These are phyloP conservation scores for Cyrtorhinus lividipennis DNA, from an alignment of 1,140 invertebrate species.

Conservation along the genomic window DNA sequence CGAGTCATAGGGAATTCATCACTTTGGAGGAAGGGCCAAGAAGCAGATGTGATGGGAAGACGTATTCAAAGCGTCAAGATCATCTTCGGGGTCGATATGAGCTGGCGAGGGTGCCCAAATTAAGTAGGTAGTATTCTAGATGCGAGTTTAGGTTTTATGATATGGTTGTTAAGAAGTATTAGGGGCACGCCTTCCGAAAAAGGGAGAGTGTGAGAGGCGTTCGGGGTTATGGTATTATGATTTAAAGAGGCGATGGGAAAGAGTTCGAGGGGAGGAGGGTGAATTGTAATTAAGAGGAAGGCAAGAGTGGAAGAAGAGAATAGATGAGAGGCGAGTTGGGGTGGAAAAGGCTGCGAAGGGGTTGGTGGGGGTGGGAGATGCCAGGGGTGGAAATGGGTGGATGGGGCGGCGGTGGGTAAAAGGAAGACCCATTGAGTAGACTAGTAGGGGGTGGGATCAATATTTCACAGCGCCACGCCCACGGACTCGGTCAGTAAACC, in stretches of 20 bases:
- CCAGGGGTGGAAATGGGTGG: too few species aligned
- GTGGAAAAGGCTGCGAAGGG: too few species aligned
- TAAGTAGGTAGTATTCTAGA: too few species aligned
- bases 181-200: background rate
- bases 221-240: background rate
- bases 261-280: background rate
- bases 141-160: too few species aligned
- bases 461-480: constrained; percentile 15
- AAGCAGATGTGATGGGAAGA: too few species aligned
- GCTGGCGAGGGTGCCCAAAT: too few species aligned
- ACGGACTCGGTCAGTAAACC: constrained; percentile 7
- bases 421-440: constrained; percentile 9
- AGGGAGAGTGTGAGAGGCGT: background rate
- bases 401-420: background rate
- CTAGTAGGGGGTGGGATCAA: constrained; percentile 6
- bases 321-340: constrained; percentile 2
- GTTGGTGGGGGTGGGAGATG: too few species aligned
- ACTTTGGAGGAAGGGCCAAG: too few species aligned
- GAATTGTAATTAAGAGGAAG: background rate
- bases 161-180: too few species aligned
- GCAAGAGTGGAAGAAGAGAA: background rate
- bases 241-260: background rate
- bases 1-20: too few species aligned
- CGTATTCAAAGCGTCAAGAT: too few species aligned
- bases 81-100: too few species aligned